Conservation (phyloP, 1,140 invertebrate genomes). For the Oryctes rhinoceros region DNA sequence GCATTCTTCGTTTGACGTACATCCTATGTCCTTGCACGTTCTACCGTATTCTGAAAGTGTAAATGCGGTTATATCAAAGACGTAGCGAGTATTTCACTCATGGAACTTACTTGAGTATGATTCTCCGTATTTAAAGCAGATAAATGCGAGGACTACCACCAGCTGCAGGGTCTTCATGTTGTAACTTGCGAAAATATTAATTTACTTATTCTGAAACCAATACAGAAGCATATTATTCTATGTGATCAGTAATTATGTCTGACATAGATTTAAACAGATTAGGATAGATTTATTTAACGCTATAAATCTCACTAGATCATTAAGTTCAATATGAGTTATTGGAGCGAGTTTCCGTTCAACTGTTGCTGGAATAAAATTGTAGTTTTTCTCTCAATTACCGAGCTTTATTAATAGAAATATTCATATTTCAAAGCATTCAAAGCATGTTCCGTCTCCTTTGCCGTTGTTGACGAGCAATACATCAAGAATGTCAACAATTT, state of each 20-base stretch:
- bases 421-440: too few relatives aligned
- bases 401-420: too few relatives aligned
- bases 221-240: neutral
- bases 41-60: constrained; percentile 75
- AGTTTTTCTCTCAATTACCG: too few relatives aligned
- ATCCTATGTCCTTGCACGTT: constrained; percentile 78
- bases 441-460: too few relatives aligned
- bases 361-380: too few relatives aligned
- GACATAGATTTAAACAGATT: too few relatives aligned
- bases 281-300: too few relatives aligned
- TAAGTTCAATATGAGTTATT: too few relatives aligned
- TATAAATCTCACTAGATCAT: too few relatives aligned
- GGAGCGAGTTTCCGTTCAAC: too few relatives aligned
- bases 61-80: neutral
- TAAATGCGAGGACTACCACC: neutral
- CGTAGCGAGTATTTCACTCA: neutral
- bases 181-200: neutral
- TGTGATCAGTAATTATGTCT: too few relatives aligned
- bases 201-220: neutral
- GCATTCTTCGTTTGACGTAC: constrained; percentile 73
- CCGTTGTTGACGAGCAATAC: neutral
- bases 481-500: neutral
- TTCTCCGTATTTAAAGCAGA: constrained; percentile 25
- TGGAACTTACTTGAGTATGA: constrained; percentile 19
- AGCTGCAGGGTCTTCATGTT: constrained; percentile 17